Conservation (phyloP, 2,797 vertebrate genomes). For the Coendou prehensilis region DNA sequence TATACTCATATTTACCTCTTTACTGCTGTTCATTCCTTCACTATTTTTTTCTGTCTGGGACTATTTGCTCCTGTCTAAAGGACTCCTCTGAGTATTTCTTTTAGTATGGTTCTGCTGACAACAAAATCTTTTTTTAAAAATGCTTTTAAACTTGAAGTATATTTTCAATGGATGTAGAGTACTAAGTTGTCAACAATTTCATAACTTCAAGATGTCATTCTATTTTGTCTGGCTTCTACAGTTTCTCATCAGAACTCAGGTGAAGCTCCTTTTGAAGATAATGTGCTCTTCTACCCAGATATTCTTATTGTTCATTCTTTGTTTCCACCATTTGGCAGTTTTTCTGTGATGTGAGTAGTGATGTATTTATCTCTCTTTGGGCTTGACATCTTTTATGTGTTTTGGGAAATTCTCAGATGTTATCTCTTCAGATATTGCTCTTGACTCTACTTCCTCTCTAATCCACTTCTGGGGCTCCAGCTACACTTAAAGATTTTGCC, state of each 20-base stretch:
- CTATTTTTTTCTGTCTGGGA: background rate
- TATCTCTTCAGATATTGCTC: background rate
- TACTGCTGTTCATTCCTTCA: background rate
- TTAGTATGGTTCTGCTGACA: conserved; percentile 8
- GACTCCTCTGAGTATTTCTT: background rate
- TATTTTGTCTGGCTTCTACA: background rate
- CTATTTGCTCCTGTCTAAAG: background rate
- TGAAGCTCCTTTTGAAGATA: background rate
- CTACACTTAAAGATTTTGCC: background rate
- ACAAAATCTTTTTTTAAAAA: background rate
- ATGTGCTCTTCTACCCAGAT: background rate
- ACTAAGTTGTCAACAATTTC: background rate
- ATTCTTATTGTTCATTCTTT: background rate
- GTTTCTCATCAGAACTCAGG: conserved; percentile 24
- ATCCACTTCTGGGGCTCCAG: background rate
- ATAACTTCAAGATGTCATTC: background rate
- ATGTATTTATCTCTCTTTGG: background rate
- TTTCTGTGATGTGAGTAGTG: background rate
- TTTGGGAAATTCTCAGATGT: conserved; percentile 25
- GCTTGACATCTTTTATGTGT: background rate
- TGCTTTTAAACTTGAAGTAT: background rate
- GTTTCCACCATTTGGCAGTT: background rate
- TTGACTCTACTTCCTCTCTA: background rate
- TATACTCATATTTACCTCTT: background rate
- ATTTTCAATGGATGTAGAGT: conserved; percentile 14